Percentiles rank a stretch among this genome's conserved stretches.
phyloP scores from a whole-genome alignment of 2,113 vertebrate genomes.

The Plecturocebus donacophilus region DNA sequence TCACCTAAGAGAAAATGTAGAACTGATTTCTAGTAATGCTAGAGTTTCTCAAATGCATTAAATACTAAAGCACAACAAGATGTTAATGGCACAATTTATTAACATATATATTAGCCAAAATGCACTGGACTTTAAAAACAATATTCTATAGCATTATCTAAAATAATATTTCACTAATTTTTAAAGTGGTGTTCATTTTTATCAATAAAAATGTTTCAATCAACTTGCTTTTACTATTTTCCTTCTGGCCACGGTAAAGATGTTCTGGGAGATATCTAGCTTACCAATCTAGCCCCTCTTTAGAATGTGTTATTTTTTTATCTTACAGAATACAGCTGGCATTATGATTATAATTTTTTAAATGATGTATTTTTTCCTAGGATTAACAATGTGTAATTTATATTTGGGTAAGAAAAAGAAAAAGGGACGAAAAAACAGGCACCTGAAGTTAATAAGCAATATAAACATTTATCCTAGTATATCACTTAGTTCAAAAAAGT shows the following conservation, averaged over 20 bases:
- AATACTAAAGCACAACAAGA: neutral
- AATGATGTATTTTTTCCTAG: neutral
- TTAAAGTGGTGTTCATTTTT: neutral
- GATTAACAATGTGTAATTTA: neutral
- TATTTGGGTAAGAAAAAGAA: neutral
- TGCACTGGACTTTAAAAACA: neutral
- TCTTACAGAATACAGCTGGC: neutral
- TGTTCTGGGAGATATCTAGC: neutral
- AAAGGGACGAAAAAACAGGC: neutral
- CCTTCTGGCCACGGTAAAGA: neutral
- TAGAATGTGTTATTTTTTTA: constrained; percentile 18
- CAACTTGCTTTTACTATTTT: neutral
- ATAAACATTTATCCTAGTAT: neutral
- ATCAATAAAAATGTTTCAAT: constrained; percentile 28
- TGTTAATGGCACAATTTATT: neutral
- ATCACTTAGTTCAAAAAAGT: neutral
- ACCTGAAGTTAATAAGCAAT: neutral
- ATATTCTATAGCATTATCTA: neutral
- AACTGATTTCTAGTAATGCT: neutral
- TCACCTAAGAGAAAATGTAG: neutral
- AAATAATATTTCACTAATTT: neutral
- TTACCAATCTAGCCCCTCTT: neutral
- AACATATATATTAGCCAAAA: neutral
- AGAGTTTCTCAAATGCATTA: neutral
- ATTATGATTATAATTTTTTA: constrained; percentile 16